Conservation (phyloP, 1,140 invertebrate species). For the Liolophura sinensis region DNA sequence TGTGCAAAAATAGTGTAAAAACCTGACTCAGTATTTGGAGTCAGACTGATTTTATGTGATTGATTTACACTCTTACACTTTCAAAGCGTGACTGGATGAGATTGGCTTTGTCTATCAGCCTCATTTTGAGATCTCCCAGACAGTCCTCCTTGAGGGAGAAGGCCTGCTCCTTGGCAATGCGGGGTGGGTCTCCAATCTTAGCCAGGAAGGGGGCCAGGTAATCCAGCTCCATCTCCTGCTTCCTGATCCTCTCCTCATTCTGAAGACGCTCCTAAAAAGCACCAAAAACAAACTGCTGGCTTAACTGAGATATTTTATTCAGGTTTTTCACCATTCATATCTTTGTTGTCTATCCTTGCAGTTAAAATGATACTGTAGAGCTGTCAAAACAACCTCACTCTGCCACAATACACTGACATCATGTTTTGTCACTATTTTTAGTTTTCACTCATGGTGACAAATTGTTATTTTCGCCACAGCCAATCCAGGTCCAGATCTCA, state of each 20-base stretch:
- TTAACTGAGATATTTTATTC: neutral
- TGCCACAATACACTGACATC: too few species aligned
- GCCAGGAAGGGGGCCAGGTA: slow-evolving; percentile 59
- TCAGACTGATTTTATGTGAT: too few species aligned
- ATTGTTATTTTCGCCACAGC: too few species aligned
- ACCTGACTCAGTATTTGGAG: too few species aligned
- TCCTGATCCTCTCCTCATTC: slow-evolving; percentile 53
- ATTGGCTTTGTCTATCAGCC: slow-evolving; percentile 60
- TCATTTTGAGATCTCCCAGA: slow-evolving; percentile 55
- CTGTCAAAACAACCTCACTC: too few species aligned
- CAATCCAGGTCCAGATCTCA: too few species aligned
- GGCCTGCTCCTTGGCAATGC: slow-evolving; percentile 45
- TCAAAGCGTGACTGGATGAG: slow-evolving; percentile 60
- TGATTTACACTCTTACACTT: too few species aligned
- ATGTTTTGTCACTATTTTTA: too few species aligned
- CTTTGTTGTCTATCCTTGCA: too few species aligned
- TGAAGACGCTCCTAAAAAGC: slow-evolving; percentile 46
- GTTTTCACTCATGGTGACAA: too few species aligned
- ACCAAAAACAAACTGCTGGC: neutral
- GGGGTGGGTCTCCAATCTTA: slow-evolving; percentile 53
- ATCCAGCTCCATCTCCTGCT: slow-evolving; percentile 59
- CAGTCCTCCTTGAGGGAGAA: slow-evolving; percentile 55
- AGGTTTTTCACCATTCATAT: neutral
- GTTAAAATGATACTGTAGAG: too few species aligned
- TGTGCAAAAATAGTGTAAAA: too few species aligned